A percentile compares a stretch with the other conserved stretches of the same genome.
These are phyloP conservation scores for Phataginus tetradactyla DNA, from an alignment of 2,797 vertebrate species.

Conservation along the genomic window DNA sequence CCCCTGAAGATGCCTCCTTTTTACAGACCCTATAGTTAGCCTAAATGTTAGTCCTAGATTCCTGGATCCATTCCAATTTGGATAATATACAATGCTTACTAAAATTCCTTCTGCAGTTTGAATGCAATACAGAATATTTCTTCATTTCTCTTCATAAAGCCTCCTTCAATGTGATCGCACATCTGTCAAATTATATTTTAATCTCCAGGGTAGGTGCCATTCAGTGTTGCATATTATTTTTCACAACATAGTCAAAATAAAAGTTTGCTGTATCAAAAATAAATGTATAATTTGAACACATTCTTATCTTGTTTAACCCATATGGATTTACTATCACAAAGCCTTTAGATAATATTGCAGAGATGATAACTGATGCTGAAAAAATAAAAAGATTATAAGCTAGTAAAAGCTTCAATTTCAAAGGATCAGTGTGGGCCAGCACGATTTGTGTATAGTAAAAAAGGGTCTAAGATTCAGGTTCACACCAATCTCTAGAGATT, in stretches of 20 bases:
- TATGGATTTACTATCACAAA: slow-evolving; percentile 46
- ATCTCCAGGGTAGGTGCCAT: not conserved
- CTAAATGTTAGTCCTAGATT: not conserved
- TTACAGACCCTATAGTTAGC: slow-evolving; percentile 39
- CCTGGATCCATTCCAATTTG: slow-evolving; percentile 56
- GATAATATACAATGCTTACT: slow-evolving; percentile 22
- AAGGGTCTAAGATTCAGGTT: slow-evolving; percentile 6
- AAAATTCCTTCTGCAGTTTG: slow-evolving; percentile 31
- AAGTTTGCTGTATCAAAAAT: slow-evolving; percentile 55
- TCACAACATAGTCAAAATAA: slow-evolving; percentile 33
- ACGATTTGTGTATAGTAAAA: slow-evolving; percentile 10
- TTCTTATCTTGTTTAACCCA: slow-evolving; percentile 52
- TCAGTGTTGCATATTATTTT: slow-evolving; percentile 32
- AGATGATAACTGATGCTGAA: slow-evolving; percentile 27
- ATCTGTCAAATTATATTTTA: slow-evolving; percentile 58
- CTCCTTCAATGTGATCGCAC: not conserved
- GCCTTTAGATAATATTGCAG: slow-evolving; percentile 15
- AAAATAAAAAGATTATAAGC: not conserved
- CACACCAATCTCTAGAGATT: not conserved
- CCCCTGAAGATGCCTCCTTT: slow-evolving; percentile 62
- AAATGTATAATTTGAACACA: slow-evolving; percentile 15
- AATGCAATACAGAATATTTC: not conserved
- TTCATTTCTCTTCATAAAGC: slow-evolving; percentile 20
- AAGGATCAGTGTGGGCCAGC: not conserved
- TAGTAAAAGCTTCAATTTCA: slow-evolving; percentile 46